Base-by-base conservation (phyloP, 2,113 vertebrate genomes). In the Takifugu flavidus region DNA sequence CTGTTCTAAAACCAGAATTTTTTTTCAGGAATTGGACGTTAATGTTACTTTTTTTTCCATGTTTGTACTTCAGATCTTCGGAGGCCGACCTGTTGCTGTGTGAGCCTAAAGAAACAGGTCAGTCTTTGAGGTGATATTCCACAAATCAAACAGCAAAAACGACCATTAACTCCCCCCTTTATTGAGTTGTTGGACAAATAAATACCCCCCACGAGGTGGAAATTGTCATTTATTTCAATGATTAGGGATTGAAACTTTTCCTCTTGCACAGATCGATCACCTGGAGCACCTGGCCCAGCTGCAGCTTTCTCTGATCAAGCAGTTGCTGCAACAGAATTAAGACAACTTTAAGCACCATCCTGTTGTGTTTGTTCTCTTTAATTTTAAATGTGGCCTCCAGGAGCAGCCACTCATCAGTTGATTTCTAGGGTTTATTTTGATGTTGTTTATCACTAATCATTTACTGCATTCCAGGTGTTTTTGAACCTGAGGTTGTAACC, bases 101-200 rank as follows among this genome's bases (percentile, higher is more conserved):
- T 10, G 31, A 70, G 67, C 11, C 70, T 91, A 20, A 73, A 59
- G n/a, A 67, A 66, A 5, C 86, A 92, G 88, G 91, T 92, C 25
- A 72, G 72, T 39, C 34, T 39, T 8, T 39, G 7, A 10, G 31
- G 31, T 39, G 11, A 39, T 11, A 10, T 20, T 11, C 8, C 7
- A 39, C 34, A 39, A 39, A 39, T 39, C 34, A 39, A 39, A 39
- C 5, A 11, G 8, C 34, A 39, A 39, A 39, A 39, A 39, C 2
- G 34, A 39, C 34, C 31, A 1, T 39, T 39, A 39, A 39, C 34
- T 10, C 6, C 34, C 31, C 31, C 31, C 8, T 10, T 39, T 39
- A 39, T 39, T 39, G 1, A 10, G 34, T 10, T 39, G 8, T 53
- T 12, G 11, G 3, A 26, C 3, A 45, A 45, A 15, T 8, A 10